Conservation (phyloP, 1,140 invertebrate species). For the Pachyrhynchus sulphureomaculatus region DNA sequence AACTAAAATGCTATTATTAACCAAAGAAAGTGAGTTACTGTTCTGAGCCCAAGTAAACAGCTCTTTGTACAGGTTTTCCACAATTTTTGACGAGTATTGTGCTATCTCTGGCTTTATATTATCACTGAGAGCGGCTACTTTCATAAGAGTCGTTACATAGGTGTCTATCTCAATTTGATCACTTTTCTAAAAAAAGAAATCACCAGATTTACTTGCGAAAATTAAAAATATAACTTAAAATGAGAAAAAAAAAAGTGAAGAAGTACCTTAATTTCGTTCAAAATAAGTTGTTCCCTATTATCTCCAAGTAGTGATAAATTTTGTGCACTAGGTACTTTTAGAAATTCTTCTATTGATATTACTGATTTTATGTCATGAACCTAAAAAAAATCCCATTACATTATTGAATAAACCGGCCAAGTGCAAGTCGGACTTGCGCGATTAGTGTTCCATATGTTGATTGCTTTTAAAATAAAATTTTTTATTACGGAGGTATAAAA, state of each 20-base stretch:
- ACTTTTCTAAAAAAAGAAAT: constrained; percentile 44
- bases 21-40: constrained; percentile 53
- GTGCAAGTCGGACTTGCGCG: no score
- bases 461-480: no score
- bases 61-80: constrained; percentile 60
- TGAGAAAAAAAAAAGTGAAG: constrained; percentile 29
- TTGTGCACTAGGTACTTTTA: constrained; percentile 57
- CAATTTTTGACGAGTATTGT: constrained; percentile 55
- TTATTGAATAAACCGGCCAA: no score
- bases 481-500: no score
- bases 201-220: not conserved
- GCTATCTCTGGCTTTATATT: constrained; percentile 58
- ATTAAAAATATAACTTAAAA: not conserved
- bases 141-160: constrained; percentile 58
- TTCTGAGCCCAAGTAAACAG: constrained; percentile 59
- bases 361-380: not conserved
- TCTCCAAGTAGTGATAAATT: constrained; percentile 58
- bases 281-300: constrained; percentile 51
- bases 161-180: constrained; percentile 53
- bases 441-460: no score
- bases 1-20: constrained; percentile 67
- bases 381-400: constrained; percentile 9
- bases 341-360: constrained; percentile 56
- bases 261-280: constrained; percentile 54
- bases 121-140: constrained; percentile 60